These are phyloP conservation scores for Drosophila tristis DNA, from an alignment of 1,140 invertebrate genomes.

Conservation along the genomic window DNA sequence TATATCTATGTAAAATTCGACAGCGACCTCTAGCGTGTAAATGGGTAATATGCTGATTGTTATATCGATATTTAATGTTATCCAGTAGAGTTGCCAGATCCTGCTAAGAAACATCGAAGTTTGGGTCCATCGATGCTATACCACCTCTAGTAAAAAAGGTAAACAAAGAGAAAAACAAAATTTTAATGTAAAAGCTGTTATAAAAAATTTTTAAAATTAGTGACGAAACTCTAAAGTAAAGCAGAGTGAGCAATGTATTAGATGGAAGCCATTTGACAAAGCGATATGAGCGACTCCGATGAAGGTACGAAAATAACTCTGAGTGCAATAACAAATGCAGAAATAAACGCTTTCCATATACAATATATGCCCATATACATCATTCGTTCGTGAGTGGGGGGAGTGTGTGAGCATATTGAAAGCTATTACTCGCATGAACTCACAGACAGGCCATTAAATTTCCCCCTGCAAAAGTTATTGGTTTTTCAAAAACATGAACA, in stretches of 20 bases:
- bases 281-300: constrained; percentile 63
- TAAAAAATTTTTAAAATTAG: constrained; percentile 18
- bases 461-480: constrained; percentile 22
- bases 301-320: constrained; percentile 53
- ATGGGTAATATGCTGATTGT: too few relatives aligned
- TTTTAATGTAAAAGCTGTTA: constrained; percentile 9
- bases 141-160: constrained; percentile 39
- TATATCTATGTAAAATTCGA: too few relatives aligned
- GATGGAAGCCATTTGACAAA: not conserved
- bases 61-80: too few relatives aligned
- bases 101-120: too few relatives aligned
- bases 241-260: not conserved
- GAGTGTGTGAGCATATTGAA: not conserved
- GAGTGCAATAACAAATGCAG: too few relatives aligned
- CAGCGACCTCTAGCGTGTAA: too few relatives aligned
- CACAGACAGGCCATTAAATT: not conserved
- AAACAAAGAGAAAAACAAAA: constrained; percentile 59
- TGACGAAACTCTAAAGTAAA: not conserved
- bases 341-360: not conserved
- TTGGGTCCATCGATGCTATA: not conserved
- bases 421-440: too few relatives aligned
- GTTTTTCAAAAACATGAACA: constrained; percentile 34
- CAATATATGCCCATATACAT: too few relatives aligned
- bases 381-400: not conserved
- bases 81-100: too few relatives aligned